Percentiles rank a stretch among this genome's conserved stretches.
These are phyloP conservation scores for Pelvicachromis taeniatus DNA, from an alignment of 2,113 vertebrate genomes.

Conservation along the genomic window DNA sequence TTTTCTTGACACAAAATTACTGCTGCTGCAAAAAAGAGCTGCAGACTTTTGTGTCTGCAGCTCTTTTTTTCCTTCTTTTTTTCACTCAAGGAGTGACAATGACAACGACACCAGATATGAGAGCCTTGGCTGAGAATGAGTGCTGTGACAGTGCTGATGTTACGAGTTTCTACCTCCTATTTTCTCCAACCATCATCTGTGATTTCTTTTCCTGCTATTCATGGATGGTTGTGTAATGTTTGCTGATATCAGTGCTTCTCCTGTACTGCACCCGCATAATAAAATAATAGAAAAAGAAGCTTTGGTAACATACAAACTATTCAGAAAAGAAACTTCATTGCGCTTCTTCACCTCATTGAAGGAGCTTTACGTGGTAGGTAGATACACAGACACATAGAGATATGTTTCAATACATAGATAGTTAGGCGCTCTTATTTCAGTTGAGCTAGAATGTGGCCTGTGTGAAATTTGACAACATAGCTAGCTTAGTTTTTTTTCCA, in stretches of 20 bases:
- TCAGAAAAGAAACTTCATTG: not conserved
- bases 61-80: not conserved
- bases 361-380: not conserved
- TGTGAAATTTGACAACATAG: not conserved
- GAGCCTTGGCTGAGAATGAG: slow-evolving; percentile 9
- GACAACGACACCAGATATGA: slow-evolving; percentile 5
- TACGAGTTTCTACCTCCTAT: slow-evolving; percentile 6
- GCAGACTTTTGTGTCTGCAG: not conserved
- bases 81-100: slow-evolving; percentile 1
- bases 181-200: slow-evolving; percentile 15
- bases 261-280: slow-evolving; percentile 20
- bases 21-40: not conserved
- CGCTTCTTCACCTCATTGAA: not conserved
- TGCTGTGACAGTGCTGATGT: slow-evolving; percentile 11
- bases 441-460: not conserved
- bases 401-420: not conserved
- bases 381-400: not conserved
- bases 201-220: slow-evolving; percentile 12
- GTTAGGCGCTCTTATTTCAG: not conserved
- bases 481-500: slow-evolving; percentile 1
- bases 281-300: slow-evolving; percentile 27
- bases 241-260: slow-evolving; percentile 3
- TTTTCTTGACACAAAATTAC: slow-evolving; percentile 2
- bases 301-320: not conserved
- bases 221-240: not conserved